Conservation (phyloP, 2,797 vertebrate species). For the Chelidonichthys spinosus region DNA sequence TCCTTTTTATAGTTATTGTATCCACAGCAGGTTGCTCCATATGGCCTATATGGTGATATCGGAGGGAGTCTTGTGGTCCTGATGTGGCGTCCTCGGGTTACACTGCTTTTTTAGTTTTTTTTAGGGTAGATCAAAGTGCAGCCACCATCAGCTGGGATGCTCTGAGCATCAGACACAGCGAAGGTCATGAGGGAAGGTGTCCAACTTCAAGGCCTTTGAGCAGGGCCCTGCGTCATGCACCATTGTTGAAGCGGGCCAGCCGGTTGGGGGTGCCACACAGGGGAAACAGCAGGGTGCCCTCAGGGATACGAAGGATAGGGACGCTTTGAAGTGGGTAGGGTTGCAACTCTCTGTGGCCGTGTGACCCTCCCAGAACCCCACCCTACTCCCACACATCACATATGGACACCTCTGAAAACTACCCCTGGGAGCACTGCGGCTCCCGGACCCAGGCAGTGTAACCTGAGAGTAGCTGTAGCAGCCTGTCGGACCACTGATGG, state of each 20-base stretch:
- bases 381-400: conserved; percentile 66
- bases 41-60: conserved; percentile 46
- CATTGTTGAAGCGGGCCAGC: conserved; percentile 45
- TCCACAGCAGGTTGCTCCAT: conserved; percentile 54
- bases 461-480: conserved; percentile 71
- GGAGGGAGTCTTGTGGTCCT: conserved; percentile 25
- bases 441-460: conserved; percentile 60
- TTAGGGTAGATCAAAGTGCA: conserved; percentile 65
- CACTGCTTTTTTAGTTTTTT: conserved; percentile 34
- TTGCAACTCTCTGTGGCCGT: conserved; percentile 47
- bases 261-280: conserved; percentile 19
- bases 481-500: conserved; percentile 64
- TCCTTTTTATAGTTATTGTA: conserved; percentile 26
- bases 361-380: conserved; percentile 53
- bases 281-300: conserved; percentile 60
- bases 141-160: conserved; percentile 63
- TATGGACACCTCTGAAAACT: conserved; percentile 67
- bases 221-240: conserved; percentile 29
- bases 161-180: conserved; percentile 46
- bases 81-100: conserved; percentile 59
- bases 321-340: conserved; percentile 71
- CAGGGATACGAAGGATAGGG: conserved; percentile 54
- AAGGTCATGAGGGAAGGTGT: conserved; percentile 68
- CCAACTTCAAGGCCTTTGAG: conserved; percentile 71
- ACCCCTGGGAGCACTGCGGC: conserved; percentile 43